These are phyloP conservation scores for Spilogale gracilis DNA, from an alignment of 2,113 vertebrate genomes.

Conservation along the genomic window DNA sequence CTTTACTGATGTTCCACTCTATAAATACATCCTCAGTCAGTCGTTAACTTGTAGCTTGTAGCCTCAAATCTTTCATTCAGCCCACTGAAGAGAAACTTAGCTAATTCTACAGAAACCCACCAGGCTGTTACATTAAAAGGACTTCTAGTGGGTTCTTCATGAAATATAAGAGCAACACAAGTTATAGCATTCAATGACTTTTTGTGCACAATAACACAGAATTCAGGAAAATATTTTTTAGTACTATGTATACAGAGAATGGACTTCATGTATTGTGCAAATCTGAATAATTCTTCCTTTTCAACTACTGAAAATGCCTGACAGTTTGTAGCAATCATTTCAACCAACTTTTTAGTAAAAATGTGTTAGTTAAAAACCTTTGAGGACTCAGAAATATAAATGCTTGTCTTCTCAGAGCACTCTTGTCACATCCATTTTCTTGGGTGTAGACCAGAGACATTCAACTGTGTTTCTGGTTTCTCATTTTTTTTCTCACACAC, in stretches of 20 bases:
- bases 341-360: neutral
- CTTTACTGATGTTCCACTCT: neutral
- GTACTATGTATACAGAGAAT: neutral
- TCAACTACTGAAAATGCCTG: neutral
- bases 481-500: neutral
- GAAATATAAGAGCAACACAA: neutral
- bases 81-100: neutral
- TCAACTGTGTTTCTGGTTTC: neutral
- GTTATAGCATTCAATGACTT: neutral
- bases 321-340: neutral
- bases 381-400: neutral
- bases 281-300: neutral
- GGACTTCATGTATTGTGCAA: neutral
- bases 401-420: neutral
- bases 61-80: neutral
- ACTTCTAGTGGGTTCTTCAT: neutral
- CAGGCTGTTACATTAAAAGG: neutral
- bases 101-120: neutral
- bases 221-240: neutral
- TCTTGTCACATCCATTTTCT: conserved; percentile 1
- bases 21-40: neutral
- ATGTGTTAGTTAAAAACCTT: neutral
- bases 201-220: neutral
- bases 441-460: neutral
- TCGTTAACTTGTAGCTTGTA: neutral